phyloP scores from a whole-genome alignment of 2,888 invertebrate species.

The Aspidapion aeneum region DNA sequence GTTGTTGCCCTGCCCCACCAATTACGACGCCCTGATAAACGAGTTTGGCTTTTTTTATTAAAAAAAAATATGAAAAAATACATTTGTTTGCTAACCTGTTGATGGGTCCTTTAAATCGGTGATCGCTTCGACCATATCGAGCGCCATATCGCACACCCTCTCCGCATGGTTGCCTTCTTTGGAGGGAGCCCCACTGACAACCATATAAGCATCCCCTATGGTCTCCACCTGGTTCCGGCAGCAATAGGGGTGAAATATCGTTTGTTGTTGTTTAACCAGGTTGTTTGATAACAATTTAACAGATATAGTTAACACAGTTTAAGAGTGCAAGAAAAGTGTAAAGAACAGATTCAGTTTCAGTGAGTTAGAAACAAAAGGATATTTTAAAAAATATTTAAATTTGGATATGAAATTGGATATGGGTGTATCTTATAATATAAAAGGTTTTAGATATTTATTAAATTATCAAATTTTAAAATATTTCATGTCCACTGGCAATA shows the following conservation, averaged over 20 bases:
- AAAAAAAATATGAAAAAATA: no score
- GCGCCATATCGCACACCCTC: slow-evolving; percentile 90
- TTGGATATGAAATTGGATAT: no score
- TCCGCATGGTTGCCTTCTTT: slow-evolving; percentile 88
- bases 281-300: neutral
- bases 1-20: no score
- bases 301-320: neutral
- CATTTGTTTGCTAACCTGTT: slow-evolving; percentile 60
- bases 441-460: no score
- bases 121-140: slow-evolving; percentile 94
- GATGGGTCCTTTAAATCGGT: slow-evolving; percentile 89
- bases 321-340: neutral
- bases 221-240: slow-evolving; percentile 76
- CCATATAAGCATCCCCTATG: slow-evolving; percentile 98
- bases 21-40: no score
- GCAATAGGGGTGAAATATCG: neutral
- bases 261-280: slow-evolving; percentile 1
- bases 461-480: no score
- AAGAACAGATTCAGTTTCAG: no score
- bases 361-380: no score
- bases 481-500: no score
- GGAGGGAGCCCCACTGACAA: slow-evolving; percentile 92
- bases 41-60: no score
- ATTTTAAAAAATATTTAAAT: no score
- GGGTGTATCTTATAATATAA: no score